Percentiles rank a stretch among this genome's conserved stretches.
These are phyloP conservation scores for Neofelis nebulosa DNA, from an alignment of 2,113 vertebrate species.

Conservation along the genomic window DNA sequence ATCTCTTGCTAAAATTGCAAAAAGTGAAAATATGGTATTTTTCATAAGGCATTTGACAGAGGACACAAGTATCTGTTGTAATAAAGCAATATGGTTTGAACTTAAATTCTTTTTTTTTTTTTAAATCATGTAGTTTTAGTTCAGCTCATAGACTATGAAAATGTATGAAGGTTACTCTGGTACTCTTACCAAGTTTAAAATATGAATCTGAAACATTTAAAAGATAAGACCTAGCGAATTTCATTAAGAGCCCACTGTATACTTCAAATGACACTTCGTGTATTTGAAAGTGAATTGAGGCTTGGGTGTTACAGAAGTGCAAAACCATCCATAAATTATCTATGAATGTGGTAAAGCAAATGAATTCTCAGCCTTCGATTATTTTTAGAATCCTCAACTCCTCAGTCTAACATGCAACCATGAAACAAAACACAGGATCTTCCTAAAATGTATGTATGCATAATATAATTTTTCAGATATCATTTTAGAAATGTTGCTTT, in stretches of 20 bases:
- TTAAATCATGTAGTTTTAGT: conserved; percentile 66
- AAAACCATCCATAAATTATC: conserved; percentile 85
- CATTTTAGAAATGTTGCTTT: background rate
- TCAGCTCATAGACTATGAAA: conserved; percentile 78
- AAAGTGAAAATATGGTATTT: background rate
- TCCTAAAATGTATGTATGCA: conserved; percentile 27
- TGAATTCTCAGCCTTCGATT: conserved; percentile 73
- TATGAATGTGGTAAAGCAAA: conserved; percentile 78
- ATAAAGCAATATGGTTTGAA: background rate
- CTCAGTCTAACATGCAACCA: conserved; percentile 41
- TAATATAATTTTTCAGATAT: background rate
- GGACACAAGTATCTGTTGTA: background rate
- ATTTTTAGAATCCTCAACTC: conserved; percentile 79
- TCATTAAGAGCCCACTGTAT: conserved; percentile 78
- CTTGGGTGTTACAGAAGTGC: conserved; percentile 76
- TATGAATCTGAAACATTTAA: conserved; percentile 79
- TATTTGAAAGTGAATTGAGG: conserved; percentile 80
- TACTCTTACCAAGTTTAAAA: conserved; percentile 82
- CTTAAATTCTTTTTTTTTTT: background rate
- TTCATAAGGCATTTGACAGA: background rate
- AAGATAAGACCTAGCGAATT: conserved; percentile 80
- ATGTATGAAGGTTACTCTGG: conserved; percentile 75
- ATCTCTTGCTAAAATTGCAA: background rate
- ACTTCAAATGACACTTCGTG: conserved; percentile 81
- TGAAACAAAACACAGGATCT: conserved; percentile 42